Percentiles rank a stretch among this genome's conserved stretches.
Evolutionary conservation across 2,113 vertebrate species (phyloP).

Genomic region (Sander lucioperca): DNA sequence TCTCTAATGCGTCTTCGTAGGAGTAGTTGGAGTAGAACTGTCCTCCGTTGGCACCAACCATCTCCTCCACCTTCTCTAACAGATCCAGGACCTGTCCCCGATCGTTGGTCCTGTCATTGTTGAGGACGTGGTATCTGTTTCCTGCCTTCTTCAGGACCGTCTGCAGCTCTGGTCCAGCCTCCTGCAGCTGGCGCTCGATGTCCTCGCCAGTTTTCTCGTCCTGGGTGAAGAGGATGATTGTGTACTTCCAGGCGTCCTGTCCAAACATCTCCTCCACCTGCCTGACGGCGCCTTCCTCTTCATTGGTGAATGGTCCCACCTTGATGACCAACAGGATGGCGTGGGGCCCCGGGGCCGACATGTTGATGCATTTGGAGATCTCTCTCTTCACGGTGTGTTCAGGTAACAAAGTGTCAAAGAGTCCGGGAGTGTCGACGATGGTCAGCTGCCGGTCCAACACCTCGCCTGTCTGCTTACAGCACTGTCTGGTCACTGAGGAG

Average conservation of each 20-base stretch:
- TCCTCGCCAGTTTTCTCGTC: neutral
- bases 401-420: slow-evolving; percentile 12
- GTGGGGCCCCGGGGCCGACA: slow-evolving; percentile 59
- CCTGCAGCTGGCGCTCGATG: neutral
- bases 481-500: too few relatives aligned
- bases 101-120: slow-evolving; percentile 14
- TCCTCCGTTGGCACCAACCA: slow-evolving; percentile 37
- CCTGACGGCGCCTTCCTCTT: neutral
- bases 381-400: neutral
- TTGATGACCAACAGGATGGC: slow-evolving; percentile 53
- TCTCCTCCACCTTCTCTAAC: slow-evolving; percentile 52
- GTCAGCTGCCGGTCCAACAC: slow-evolving; percentile 3
- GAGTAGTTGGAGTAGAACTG: slow-evolving; percentile 42
- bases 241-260: slow-evolving; percentile 1
- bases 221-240: slow-evolving; percentile 58
- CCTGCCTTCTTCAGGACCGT: slow-evolving; percentile 27
- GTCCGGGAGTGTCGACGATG: slow-evolving; percentile 48
- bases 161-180: slow-evolving; percentile 5
- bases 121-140: slow-evolving; percentile 40
- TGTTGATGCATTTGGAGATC: slow-evolving; percentile 41
- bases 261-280: slow-evolving; percentile 53
- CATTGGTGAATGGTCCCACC: slow-evolving; percentile 11
- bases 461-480: neutral
- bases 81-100: slow-evolving; percentile 43
- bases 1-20: slow-evolving; percentile 20